Evolutionary conservation across 2,113 vertebrate genomes (phyloP), one percentile per base, ranked within the genome.

Genomic region (Anoura caudifer): DNA sequence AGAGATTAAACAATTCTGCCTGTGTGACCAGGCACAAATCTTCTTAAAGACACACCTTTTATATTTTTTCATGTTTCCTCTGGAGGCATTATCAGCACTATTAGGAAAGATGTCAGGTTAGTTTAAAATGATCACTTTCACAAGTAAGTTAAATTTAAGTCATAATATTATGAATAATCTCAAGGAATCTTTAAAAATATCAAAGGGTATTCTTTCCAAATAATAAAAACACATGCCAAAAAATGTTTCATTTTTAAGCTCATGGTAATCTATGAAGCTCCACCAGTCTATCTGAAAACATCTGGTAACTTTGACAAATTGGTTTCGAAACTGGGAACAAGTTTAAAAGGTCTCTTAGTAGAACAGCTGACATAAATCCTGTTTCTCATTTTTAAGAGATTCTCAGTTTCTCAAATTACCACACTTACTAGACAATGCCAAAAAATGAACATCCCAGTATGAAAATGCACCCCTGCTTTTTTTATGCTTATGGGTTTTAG

Each of bases 81-180:
- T 91, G 33, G 33, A 67, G 79, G 81, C 20, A 50, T 92, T 85
- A 91, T 75, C 28, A 69, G 20, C 3, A 91, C 65, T 92, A 91
- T 47, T 92, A 91, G 54, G 28, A 75, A 95, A 79, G 67, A 89
- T 43, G 69, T 84, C 14, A 19, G 10, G 7, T 19, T 59, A 84
- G 47, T 83, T 96, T 90, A 92, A 91, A 95, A 89, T 72, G 63
- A 81, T 31, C 82, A 24, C 24, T 84, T 92, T n/a, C 52, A 90
- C 73, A 2, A 24, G 26, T 70, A 75, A 76, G 85, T 82, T 82
- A 90, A 95, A 89, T 41, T 7, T 43, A 90, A 94, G 82, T 77
- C 8, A 70, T 36, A 84, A 47, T 61, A 92, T 45, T 85, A 91
- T 81, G 17, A 83, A 63, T 36, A 90, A 84, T 90, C 28, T 93